Conservation (phyloP, 2,888 invertebrate species). For the Apamea sordens region DNA sequence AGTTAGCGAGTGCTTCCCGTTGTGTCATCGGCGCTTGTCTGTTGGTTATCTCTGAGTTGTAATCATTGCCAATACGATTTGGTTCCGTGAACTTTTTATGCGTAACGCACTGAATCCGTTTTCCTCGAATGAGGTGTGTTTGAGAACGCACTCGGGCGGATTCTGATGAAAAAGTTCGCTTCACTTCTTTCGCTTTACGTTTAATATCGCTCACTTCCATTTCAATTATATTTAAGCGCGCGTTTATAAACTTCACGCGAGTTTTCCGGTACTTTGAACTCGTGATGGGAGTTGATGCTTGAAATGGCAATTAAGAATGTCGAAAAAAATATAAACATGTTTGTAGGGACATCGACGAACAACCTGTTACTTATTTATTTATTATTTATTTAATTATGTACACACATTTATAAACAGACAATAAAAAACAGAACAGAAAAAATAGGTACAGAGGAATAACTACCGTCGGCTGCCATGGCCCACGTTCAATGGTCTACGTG, state of each 20-base stretch:
- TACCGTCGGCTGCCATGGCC: no score
- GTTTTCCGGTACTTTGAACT: slow-evolving; percentile 9
- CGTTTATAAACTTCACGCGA: neutral
- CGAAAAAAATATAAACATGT: neutral
- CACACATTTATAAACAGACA: no score
- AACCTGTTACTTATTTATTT: neutral
- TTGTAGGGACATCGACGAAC: neutral
- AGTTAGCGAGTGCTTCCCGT: slow-evolving; percentile 78
- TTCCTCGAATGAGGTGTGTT: slow-evolving; percentile 54
- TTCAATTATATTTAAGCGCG: slow-evolving; percentile 16
- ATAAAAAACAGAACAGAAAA: no score
- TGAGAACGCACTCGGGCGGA: slow-evolving; percentile 12
- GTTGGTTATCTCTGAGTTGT: slow-evolving; percentile 62
- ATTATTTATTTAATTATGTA: no score
- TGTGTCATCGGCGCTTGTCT: slow-evolving; percentile 79
- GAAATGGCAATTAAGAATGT: neutral
- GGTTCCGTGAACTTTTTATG: slow-evolving; percentile 66
- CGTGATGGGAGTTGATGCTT: neutral
- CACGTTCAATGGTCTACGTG: no score
- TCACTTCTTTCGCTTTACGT: neutral
- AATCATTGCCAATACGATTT: slow-evolving; percentile 64
- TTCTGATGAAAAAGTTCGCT: slow-evolving; percentile 40
- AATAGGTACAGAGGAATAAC: no score
- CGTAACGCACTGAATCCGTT: slow-evolving; percentile 59
- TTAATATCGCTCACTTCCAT: slow-evolving; percentile 23